Evolutionary conservation across 2,888 invertebrate species (phyloP), one percentile per base, ranked within the genome.

Genomic region (Rugalucina vietnamica): DNA sequence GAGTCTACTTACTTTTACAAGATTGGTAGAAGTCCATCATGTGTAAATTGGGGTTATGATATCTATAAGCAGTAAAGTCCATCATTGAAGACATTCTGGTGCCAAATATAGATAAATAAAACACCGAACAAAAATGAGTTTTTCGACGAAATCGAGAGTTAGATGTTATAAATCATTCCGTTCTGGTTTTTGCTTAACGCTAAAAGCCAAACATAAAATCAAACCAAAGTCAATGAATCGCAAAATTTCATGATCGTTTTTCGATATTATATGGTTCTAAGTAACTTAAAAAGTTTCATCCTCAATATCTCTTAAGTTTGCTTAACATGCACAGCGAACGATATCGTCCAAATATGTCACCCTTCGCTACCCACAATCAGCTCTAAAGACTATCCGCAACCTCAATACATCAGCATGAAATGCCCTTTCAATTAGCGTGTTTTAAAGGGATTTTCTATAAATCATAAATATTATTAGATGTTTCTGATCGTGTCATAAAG

Each of bases 11-110:
- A 93, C 93, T 93, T 90, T 93, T 94, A 91, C 94, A 98, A 95
- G 98, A 98, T 95, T 98, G 98, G 96, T 98, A 93, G 81, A 91
- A 98, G 96, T 99, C 99, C 98, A 98, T 98, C 98, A 98, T 98
- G 95, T 98, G 98, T 95, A 98, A 98, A 96, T 98, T 98, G n/a
- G 91, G 89, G n/a, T 85, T 87, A 57, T 90, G 90, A 84, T 89
- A 91, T 24, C 91, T 88, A 81, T 91, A 91, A 24, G 91, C 82
- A 5, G 88, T 81, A 72, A 91, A 88, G 81, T 92, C 92, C 92
- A 92, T 92, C 82, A 86, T 84, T 29, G 75, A 72, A 65, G 79
- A 77, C 81, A 76, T 82, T 29, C 32, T 70, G 36, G 65, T 65
- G 18, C 34, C 65, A 75, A 60, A 60, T 75, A 73, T 24, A 65